A percentile compares a stretch with the other conserved stretches of the same genome.
phyloP scores from a whole-genome alignment of 2,797 vertebrate species.

The Melanotaenia pygmaea region DNA sequence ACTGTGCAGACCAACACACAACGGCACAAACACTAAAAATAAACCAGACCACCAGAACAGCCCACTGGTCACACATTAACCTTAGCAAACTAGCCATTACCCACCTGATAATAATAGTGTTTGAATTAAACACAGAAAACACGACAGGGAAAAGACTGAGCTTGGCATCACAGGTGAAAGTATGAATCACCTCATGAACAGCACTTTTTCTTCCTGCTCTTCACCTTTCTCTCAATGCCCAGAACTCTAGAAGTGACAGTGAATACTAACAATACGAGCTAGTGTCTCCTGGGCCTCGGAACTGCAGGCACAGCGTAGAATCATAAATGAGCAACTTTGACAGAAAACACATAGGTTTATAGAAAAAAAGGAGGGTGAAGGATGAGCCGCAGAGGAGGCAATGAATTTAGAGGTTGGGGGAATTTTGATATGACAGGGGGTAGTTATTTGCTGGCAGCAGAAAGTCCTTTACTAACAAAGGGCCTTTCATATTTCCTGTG shows the following conservation, averaged over 20 bases:
- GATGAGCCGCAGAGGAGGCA: slow-evolving; percentile 78
- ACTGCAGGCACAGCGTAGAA: slow-evolving; percentile 65
- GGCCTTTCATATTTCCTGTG: slow-evolving; percentile 84
- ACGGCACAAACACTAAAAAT: slow-evolving; percentile 66
- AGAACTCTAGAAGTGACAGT: slow-evolving; percentile 68
- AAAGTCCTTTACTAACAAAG: slow-evolving; percentile 82
- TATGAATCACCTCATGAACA: slow-evolving; percentile 66
- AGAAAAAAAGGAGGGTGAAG: slow-evolving; percentile 65
- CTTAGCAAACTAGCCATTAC: slow-evolving; percentile 35
- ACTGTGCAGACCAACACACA: slow-evolving; percentile 44
- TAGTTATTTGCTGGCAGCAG: slow-evolving; percentile 83
- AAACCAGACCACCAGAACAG: slow-evolving; percentile 55
- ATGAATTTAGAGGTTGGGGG: slow-evolving; percentile 80
- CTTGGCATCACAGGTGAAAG: slow-evolving; percentile 46
- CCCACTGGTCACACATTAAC: slow-evolving; percentile 57
- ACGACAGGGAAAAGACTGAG: slow-evolving; percentile 16
- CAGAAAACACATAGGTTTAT: slow-evolving; percentile 76
- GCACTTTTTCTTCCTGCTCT: slow-evolving; percentile 41
- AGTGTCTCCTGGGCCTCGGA: slow-evolving; percentile 68
- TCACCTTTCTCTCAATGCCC: slow-evolving; percentile 53
- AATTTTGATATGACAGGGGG: slow-evolving; percentile 81
- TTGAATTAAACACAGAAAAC: slow-evolving; percentile 39
- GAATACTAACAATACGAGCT: slow-evolving; percentile 74
- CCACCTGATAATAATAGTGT: slow-evolving; percentile 16
- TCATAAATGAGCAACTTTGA: slow-evolving; percentile 80